phyloP scores from a whole-genome alignment of 2,888 invertebrate genomes.

The Mythimna albipuncta region DNA sequence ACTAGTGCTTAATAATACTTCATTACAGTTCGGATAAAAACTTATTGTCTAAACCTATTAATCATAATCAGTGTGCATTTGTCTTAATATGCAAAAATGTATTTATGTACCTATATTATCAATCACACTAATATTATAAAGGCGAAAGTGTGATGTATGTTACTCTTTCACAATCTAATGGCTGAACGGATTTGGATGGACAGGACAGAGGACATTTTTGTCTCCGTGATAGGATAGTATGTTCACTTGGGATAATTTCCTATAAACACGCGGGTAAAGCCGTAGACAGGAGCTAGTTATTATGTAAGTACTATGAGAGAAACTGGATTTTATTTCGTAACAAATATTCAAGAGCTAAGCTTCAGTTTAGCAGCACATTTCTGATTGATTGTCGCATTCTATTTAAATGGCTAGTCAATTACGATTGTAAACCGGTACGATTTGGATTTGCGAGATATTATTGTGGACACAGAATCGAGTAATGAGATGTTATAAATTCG shows the following conservation, averaged over 20 bases:
- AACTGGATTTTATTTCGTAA: constrained; percentile 37
- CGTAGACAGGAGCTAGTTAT: too few relatives aligned
- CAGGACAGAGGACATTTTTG: too few relatives aligned
- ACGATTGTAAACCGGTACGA: constrained; percentile 33
- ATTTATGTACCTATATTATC: background rate
- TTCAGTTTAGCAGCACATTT: constrained; percentile 31
- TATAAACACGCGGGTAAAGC: too few relatives aligned
- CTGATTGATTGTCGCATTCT: constrained; percentile 38
- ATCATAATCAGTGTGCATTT: constrained; percentile 29
- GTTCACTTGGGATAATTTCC: too few relatives aligned
- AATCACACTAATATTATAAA: too few relatives aligned
- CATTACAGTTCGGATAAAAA: constrained; percentile 33
- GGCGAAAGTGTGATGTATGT: too few relatives aligned
- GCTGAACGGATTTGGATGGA: too few relatives aligned
- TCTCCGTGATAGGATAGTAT: too few relatives aligned
- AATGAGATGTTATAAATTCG: constrained; percentile 30
- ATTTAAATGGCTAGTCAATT: constrained; percentile 23
- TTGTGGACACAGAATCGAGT: constrained; percentile 23
- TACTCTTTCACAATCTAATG: too few relatives aligned
- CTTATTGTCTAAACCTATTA: background rate
- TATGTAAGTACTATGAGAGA: constrained; percentile 19
- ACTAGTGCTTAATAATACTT: constrained; percentile 19
- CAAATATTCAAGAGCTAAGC: constrained; percentile 30
- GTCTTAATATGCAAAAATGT: constrained; percentile 28
- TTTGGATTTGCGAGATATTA: constrained; percentile 30